Conservation (phyloP, 2,113 vertebrate species). For the Lepidothrix coronata region DNA sequence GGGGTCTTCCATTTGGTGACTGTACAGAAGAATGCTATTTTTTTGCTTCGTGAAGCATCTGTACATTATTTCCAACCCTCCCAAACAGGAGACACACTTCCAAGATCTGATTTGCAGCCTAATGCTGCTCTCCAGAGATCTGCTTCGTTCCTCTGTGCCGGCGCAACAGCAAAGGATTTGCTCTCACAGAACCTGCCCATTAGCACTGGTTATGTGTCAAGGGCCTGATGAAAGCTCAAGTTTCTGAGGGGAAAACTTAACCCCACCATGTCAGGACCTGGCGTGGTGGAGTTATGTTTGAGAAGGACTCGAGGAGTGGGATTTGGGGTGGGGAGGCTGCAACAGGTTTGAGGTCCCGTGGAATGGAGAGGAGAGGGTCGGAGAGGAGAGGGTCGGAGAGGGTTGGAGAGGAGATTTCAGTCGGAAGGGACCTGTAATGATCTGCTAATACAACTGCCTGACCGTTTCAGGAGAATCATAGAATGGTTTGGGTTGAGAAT, state of each 20-base stretch:
- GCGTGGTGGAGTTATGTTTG: not conserved
- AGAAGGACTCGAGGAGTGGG: not conserved
- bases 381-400: not conserved
- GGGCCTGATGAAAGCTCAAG: not conserved
- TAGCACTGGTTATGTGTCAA: not conserved
- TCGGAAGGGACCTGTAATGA: not conserved
- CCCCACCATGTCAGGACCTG: not conserved
- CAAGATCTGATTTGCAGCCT: not conserved
- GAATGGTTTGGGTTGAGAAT: not conserved
- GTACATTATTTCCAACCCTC: not conserved
- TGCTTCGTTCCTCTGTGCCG: rapidly evolving
- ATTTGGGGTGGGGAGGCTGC: not conserved
- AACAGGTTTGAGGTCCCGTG: not conserved
- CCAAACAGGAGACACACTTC: not conserved
- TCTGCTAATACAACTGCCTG: not conserved
- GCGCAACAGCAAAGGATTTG: not conserved
- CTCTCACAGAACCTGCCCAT: not conserved
- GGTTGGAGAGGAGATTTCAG: not conserved
- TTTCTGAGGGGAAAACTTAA: not conserved
- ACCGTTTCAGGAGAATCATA: not conserved
- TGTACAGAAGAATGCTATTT: not conserved
- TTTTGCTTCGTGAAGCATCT: not conserved
- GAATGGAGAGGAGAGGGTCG: not conserved
- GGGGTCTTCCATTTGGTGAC: not conserved
- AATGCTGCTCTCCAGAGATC: not conserved